Conservation (phyloP, 2,888 invertebrate genomes). For the Dinocampus coccinellae region DNA sequence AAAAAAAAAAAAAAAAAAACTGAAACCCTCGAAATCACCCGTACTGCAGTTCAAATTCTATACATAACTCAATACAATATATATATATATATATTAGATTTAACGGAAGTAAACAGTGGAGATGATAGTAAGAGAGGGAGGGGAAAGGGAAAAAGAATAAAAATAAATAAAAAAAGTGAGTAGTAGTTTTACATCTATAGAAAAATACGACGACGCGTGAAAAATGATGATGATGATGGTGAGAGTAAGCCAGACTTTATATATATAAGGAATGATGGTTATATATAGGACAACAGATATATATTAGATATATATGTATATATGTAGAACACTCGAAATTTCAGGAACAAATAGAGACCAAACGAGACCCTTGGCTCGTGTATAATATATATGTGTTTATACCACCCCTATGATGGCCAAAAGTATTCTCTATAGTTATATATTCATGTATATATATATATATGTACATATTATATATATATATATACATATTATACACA, state of each 20-base stretch:
- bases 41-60: no score
- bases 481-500: no score
- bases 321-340: slow-evolving; percentile 52
- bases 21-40: no score
- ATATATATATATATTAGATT: not conserved
- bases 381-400: slow-evolving; percentile 21
- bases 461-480: no score
- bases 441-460: no score
- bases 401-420: slow-evolving; percentile 30
- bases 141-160: no score
- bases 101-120: not conserved
- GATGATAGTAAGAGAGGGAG: not conserved
- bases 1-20: no score
- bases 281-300: slow-evolving; percentile 1
- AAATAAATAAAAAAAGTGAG: no score
- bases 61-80: no score
- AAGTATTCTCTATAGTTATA: not conserved
- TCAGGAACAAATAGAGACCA: slow-evolving; percentile 57
- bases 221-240: not conserved
- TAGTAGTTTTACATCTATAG: not conserved
- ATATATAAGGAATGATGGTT: slow-evolving; percentile 39
- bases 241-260: slow-evolving; percentile 28
- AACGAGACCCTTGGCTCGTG: slow-evolving; percentile 50
- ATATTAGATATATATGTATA: slow-evolving; percentile 1
- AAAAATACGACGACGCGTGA: not conserved